A percentile compares a stretch with the other conserved stretches of the same genome.
These are phyloP conservation scores for Meteorus sp. DNA, from an alignment of 1,140 invertebrate species.

Conservation along the genomic window DNA sequence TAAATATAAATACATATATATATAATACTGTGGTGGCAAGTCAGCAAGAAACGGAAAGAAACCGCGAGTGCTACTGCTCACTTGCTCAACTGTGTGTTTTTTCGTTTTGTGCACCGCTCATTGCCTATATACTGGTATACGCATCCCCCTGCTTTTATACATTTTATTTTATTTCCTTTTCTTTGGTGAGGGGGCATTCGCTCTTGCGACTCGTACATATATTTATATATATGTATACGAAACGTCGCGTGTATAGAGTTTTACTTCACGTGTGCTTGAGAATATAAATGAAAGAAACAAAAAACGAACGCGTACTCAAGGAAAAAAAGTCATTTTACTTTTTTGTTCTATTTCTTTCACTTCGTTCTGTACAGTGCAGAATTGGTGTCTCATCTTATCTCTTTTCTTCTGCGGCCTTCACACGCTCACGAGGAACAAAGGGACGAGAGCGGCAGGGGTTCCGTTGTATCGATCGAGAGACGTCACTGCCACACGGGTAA, in stretches of 20 bases:
- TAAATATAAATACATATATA: too few relatives aligned
- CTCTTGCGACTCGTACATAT: too few relatives aligned
- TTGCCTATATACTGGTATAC: background rate
- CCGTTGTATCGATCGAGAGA: conserved; percentile 40
- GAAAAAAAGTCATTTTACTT: conserved; percentile 3
- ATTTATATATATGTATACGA: too few relatives aligned
- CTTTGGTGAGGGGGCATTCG: too few relatives aligned
- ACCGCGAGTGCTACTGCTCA: conserved; percentile 5
- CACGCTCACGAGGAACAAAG: conserved; percentile 34
- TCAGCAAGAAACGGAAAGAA: conserved; percentile 11
- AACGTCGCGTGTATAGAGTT: too few relatives aligned
- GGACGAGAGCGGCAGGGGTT: conserved; percentile 17
- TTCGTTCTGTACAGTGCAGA: conserved; percentile 21
- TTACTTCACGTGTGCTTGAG: too few relatives aligned
- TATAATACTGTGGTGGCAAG: too few relatives aligned
- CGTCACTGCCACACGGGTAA: conserved; percentile 33
- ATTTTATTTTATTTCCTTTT: too few relatives aligned
- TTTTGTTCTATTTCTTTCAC: conserved; percentile 9
- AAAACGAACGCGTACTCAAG: too few relatives aligned
- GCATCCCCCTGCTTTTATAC: too few relatives aligned
- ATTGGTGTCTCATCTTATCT: conserved; percentile 26
- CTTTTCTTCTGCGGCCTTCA: conserved; percentile 25
- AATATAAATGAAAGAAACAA: too few relatives aligned
- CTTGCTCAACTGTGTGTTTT: background rate
- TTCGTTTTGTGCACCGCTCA: background rate